phyloP scores from a whole-genome alignment of 2,888 invertebrate genomes.

The Arctia plantaginis region DNA sequence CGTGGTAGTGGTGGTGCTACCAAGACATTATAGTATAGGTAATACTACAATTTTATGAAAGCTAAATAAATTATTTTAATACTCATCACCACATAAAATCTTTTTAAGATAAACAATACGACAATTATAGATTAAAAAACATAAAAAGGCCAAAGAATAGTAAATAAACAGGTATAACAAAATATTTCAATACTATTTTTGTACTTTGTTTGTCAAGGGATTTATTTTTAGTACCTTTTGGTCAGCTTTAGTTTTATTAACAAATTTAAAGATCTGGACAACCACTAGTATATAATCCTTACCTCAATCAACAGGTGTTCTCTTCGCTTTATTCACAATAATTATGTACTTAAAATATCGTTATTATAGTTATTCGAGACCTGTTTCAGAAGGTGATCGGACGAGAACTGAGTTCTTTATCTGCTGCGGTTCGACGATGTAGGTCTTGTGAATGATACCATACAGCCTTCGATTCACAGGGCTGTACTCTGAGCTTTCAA shows the following conservation, averaged over 20 bases:
- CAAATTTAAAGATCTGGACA: neutral
- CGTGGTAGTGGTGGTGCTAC: no score
- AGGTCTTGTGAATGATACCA: slow-evolving; percentile 71
- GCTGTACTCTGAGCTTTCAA: slow-evolving; percentile 54
- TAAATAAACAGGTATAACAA: neutral
- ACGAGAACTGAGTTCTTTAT: slow-evolving; percentile 69
- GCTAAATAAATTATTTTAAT: neutral
- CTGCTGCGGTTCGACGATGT: slow-evolving; percentile 75
- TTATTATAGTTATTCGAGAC: slow-evolving; percentile 48
- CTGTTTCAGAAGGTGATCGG: slow-evolving; percentile 70
- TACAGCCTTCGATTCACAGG: slow-evolving; percentile 75
- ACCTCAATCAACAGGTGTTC: slow-evolving; percentile 8
- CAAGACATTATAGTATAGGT: no score
- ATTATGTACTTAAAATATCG: slow-evolving; percentile 17
- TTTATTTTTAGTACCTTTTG: neutral
- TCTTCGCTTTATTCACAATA: slow-evolving; percentile 10
- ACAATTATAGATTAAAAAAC: neutral
- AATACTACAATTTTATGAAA: no score
- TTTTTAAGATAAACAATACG: neutral
- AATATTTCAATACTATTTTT: neutral
- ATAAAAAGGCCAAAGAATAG: no score
- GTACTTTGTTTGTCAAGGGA: neutral
- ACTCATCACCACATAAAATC: neutral
- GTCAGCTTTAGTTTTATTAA: neutral
- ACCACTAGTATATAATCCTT: slow-evolving; percentile 1